Evolutionary conservation across 2,797 vertebrate genomes (phyloP), one percentile per base, ranked within the genome.

Genomic region (Poeciliopsis infans): DNA sequence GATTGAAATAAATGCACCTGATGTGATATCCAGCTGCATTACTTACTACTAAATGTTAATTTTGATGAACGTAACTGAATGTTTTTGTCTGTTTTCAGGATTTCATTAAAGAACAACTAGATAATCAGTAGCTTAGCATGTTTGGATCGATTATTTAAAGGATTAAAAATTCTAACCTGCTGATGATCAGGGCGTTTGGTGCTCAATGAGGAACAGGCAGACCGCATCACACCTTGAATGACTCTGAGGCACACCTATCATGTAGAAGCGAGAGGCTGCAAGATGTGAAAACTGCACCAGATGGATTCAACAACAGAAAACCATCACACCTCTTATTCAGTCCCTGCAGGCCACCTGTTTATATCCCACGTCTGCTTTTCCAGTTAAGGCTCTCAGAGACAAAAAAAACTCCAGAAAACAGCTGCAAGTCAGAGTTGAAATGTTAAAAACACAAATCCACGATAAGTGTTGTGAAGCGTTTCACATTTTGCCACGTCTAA

Each of bases 261-360:
- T 85, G 79, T 85, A 81, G 86, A 88, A 82, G 83, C 84, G 86
- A 78, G 86, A 87, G 75, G 82, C 89, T 79, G 86, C 18, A 83
- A 91, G 89, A 92, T 89, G 87, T 88, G 90, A 89, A 92, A 91
- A 86, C 88, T 51, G 81, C 85, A 87, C 85, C 91, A 92, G 91
- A 93, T 91, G 90, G 92, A 88, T 88, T 46, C 77, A 80, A 83
- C 83, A 79, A 83, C 79, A 87, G 78, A 90, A 87, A 90, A 72
- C 43, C 79, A 85, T 91, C 87, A 88, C 91, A 91, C 88, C 84
- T 92, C 85, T 78, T 80, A 79, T 79, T 83, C 79, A 53, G 68
- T 89, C 88, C 88, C 90, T 81, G 70, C 79, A 89, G 88, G 90
- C 92, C 87, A 83, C 84, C 85, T 71, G 87, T 81, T 85, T 77